Percentiles rank a stretch among this genome's conserved stretches.
Conservation (phyloP, 2,888 invertebrate genomes). For the Thalpophila matura region DNA sequence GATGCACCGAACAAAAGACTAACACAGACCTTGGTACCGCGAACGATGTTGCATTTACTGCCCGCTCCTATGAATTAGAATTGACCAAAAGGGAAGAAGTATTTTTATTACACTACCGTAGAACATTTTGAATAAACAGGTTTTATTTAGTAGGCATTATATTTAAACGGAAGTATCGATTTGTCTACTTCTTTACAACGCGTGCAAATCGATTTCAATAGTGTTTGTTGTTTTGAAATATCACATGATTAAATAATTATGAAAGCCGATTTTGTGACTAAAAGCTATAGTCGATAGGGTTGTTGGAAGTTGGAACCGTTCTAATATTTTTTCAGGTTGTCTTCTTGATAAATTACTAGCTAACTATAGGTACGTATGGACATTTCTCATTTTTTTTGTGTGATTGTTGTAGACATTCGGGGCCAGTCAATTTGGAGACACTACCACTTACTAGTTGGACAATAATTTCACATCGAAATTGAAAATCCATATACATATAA, state of each 20-base stretch:
- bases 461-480: conserved; percentile 16
- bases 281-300: conserved; percentile 11
- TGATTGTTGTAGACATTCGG: background rate
- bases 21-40: conserved; percentile 50
- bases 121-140: conserved; percentile 28
- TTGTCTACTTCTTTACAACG: conserved; percentile 32
- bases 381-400: conserved; percentile 4
- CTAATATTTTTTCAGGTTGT: background rate
- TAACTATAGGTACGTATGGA: background rate
- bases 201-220: conserved; percentile 24
- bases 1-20: conserved; percentile 51
- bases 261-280: background rate
- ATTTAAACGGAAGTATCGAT: conserved; percentile 56
- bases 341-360: background rate
- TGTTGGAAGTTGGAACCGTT: background rate
- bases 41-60: conserved; percentile 37
- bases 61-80: conserved; percentile 58
- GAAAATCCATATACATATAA: conserved; percentile 22
- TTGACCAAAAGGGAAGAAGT: conserved; percentile 47
- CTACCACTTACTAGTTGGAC: conserved; percentile 33
- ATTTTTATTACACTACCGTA: conserved; percentile 36
- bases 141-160: conserved; percentile 47
- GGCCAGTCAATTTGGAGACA: conserved; percentile 18
- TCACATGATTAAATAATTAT: conserved; percentile 12
- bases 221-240: conserved; percentile 35